These are phyloP conservation scores for Pseudomyrmex sp. DNA, from an alignment of 1,140 invertebrate species.

Conservation along the genomic window DNA sequence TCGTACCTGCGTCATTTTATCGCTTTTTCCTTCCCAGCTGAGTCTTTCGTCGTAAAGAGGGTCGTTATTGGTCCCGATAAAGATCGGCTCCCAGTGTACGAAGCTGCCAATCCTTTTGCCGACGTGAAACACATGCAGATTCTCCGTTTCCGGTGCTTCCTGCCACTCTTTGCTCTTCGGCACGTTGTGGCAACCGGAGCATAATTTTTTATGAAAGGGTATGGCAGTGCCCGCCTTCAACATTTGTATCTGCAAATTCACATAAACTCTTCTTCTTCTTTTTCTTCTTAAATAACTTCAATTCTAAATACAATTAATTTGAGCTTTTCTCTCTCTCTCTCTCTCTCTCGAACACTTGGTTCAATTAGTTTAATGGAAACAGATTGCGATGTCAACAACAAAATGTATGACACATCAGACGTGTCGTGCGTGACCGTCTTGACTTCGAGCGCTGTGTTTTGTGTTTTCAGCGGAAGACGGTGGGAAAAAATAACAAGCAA, in stretches of 20 bases:
- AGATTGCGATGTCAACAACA: background rate
- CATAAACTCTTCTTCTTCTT: background rate
- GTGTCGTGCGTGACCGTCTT: background rate
- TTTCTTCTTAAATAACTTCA: background rate
- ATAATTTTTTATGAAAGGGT: conserved; percentile 96
- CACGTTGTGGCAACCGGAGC: conserved; percentile 94
- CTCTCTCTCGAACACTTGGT: background rate
- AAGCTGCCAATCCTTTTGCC: conserved; percentile 92
- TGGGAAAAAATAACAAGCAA: conserved; percentile 4
- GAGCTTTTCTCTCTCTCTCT: no score
- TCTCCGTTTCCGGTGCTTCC: conserved; percentile 88
- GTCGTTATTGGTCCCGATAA: conserved; percentile 94
- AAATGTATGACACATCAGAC: background rate
- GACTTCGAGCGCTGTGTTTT: background rate
- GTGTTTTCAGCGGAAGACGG: background rate
- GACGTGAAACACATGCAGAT: conserved; percentile 92
- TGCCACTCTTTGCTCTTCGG: conserved; percentile 94
- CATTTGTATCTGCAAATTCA: conserved; percentile 87
- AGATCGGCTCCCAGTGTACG: conserved; percentile 96
- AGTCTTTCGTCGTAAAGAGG: conserved; percentile 95
- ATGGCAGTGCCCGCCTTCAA: conserved; percentile 91
- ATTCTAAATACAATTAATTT: background rate
- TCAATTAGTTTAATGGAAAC: background rate
- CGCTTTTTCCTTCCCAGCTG: conserved; percentile 95
- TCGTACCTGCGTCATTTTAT: conserved; percentile 96